Percentiles rank a stretch among this genome's conserved stretches.
Evolutionary conservation across 2,888 invertebrate species (phyloP).

Genomic region (Omphaloscelis lunosa): DNA sequence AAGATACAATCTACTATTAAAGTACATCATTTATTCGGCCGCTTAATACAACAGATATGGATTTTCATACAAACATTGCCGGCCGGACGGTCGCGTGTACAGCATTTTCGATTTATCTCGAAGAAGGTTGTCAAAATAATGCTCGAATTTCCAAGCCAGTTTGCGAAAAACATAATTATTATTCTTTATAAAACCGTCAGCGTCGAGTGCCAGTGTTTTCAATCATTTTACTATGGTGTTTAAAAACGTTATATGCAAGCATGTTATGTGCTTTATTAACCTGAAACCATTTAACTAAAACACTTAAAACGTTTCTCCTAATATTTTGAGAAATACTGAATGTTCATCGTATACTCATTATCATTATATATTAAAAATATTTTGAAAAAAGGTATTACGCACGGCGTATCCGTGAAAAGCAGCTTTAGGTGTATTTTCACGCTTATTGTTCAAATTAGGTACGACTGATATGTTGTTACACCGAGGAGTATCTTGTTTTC

Average conservation of each 20-base stretch:
- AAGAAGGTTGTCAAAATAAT: too few species aligned
- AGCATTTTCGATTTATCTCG: too few species aligned
- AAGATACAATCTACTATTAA: too few species aligned
- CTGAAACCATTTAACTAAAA: constrained; percentile 3
- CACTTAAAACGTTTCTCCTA: not conserved
- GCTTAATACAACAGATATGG: too few species aligned
- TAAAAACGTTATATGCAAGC: not conserved
- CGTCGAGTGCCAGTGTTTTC: not conserved
- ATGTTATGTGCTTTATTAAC: constrained; percentile 4
- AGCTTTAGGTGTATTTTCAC: too few species aligned
- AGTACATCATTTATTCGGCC: too few species aligned
- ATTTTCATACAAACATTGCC: too few species aligned
- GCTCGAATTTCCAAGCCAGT: too few species aligned
- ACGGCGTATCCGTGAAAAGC: not conserved
- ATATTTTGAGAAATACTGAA: not conserved
- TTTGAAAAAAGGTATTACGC: not conserved
- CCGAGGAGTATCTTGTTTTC: not conserved
- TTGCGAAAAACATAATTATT: not conserved
- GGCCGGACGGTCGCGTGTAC: too few species aligned
- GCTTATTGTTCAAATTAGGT: not conserved
- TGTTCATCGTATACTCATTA: not conserved
- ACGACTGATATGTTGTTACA: not conserved
- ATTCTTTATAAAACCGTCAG: not conserved
- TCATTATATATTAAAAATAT: not conserved
- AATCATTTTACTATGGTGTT: not conserved